A percentile compares a stretch with the other conserved stretches of the same genome.
Evolutionary conservation across 2,888 invertebrate species (phyloP).

Genomic region (Drosophila borborema): DNA sequence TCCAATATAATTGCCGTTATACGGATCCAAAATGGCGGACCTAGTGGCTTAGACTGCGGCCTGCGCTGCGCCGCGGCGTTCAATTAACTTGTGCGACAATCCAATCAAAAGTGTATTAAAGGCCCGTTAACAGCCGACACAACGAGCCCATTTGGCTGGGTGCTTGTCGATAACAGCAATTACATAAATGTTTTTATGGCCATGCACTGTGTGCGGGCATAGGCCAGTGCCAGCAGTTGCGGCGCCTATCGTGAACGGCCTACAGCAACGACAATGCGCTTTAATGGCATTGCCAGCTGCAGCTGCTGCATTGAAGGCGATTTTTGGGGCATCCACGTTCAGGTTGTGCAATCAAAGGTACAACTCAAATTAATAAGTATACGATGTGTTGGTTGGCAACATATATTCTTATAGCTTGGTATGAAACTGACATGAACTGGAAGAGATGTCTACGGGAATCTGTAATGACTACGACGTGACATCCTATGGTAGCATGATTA

Average conservation of each 20-base stretch:
- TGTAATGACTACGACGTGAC: background rate
- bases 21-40: constrained; percentile 34
- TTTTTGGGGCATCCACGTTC: constrained; percentile 16
- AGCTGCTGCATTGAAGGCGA: constrained; percentile 47
- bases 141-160: constrained; percentile 63
- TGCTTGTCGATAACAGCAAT: constrained; percentile 81
- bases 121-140: constrained; percentile 61
- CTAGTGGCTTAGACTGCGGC: constrained; percentile 56
- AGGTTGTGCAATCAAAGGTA: constrained; percentile 68
- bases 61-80: constrained; percentile 53
- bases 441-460: background rate
- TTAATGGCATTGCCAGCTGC: constrained; percentile 60
- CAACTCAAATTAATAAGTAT: constrained; percentile 71
- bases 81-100: constrained; percentile 81
- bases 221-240: constrained; percentile 11
- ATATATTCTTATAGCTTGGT: background rate
- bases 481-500: background rate
- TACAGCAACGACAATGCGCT: constrained; percentile 57
- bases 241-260: constrained; percentile 39
- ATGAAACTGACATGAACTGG: background rate
- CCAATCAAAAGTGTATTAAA: constrained; percentile 82
- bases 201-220: constrained; percentile 10
- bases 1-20: constrained; percentile 69
- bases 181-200: constrained; percentile 78
- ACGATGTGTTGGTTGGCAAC: constrained; percentile 25